Base-by-base conservation (phyloP, 2,888 invertebrate genomes). In the Sinelater perroti region DNA sequence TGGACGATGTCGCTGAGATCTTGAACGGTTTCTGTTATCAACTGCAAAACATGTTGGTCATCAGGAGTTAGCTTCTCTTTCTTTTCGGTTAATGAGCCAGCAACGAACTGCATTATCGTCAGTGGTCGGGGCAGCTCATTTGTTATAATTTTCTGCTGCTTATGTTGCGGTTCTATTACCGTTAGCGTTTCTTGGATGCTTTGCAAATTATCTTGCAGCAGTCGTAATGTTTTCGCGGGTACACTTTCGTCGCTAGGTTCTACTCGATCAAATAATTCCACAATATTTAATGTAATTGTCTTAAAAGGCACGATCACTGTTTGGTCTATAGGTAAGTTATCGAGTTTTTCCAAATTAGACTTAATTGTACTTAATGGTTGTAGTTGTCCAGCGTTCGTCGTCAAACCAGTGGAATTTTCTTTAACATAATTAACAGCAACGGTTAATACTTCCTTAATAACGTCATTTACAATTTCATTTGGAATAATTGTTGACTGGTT, bases 101-200 rank as follows among this genome's bases (percentile, higher is more conserved):
- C 67, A 6, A 76, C 72, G 59, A 76, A 44, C 17, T 44, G 28
- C 28, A 44, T 44, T 1, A 30, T 30, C 3, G 44, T 44, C 18
- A 77, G 54, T 10, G 78, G 77, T 56, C 75, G 66, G 18, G 73
- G 75, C 30, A 78, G 31, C 63, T 77, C 75, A 8, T 62, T 63
- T 5, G 67, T 52, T 5, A 74, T 60, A 16, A 72, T 66, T 64
- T 70, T 72, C 42, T 70, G 69, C 7, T 62, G 55, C 60, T 71
- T 74, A 46, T 64, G 67, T 46, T 72, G 67, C 3, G 65, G 44
- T 13, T 57, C 62, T 20, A 67, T 45, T 26, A 70, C 70, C 6
- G 65, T 58, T 8, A 76, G 60, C 6, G 67, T 59, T 56, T 76
- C 74, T 63, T 76, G 75, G 20, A 77, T 60, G 38, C 65, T 68